Evolutionary conservation across 23 tunicate genomes (phyloP), one percentile per base, ranked within the genome.

Genomic region (Styela clava): DNA sequence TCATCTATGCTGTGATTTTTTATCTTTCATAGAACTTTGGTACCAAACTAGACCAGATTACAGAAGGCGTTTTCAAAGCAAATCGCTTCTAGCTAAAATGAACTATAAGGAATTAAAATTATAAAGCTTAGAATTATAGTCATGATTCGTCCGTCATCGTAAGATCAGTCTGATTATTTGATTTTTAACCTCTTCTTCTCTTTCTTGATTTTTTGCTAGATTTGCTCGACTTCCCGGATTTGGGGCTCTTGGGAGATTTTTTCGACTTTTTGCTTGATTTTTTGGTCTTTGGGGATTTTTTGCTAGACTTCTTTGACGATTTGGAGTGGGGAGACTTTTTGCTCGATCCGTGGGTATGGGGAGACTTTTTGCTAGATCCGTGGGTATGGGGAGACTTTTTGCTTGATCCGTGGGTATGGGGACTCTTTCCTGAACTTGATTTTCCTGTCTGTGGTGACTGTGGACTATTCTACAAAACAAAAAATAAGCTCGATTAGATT

Each of bases 201-300:
- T 67, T 67, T 27, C 71, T 67, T 29, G 30, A 25, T 29, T 67
- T 67, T 27, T n/a, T n/a, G n/a, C 71, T 24, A 1, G 30, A 25
- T 67, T 67, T 67, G 71, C 71, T 67, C 22, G 30, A 25, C 71
- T 67, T 67, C 16, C 71, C 31, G 16, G 30, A 44, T 44, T 44
- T 67, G 19, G 30, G 30, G 24, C 71, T 67, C 24, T 67, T 67
- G 31, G 71, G 71, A 18, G 31, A 25, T 29, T 67, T 67, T 1
- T 27, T 25, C 22, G 71, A 67, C 24, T 67, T 67, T 1, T 67
- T 67, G 24, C 71, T 67, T n/a, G 71, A 67, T 67, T 67, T 67
- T 16, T 27, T n/a, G 24, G 71, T 18, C 22, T 67, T 19, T n/a
- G 71, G 71, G 71, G 71, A 67, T 1, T 67, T 67, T 22, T 67